A percentile compares a stretch with the other conserved stretches of the same genome.
Evolutionary conservation across 1,140 invertebrate species (phyloP).

Genomic region (Caenorhabditis inopinata): DNA sequence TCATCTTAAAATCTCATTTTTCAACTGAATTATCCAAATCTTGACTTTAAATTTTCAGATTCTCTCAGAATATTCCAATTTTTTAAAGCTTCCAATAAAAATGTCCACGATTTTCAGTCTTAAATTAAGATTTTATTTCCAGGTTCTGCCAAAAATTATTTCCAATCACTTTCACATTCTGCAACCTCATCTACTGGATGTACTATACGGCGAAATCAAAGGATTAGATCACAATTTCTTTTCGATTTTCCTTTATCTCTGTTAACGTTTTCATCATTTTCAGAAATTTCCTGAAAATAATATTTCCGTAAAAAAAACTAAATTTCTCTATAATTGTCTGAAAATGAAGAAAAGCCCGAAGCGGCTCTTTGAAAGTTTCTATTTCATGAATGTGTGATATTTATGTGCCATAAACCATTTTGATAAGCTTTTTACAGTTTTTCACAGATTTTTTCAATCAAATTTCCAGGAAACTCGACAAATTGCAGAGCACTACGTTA

Average conservation of each 20-base stretch:
- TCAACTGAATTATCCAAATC: background rate
- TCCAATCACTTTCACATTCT: constrained; percentile 60
- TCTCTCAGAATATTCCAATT: too few relatives aligned
- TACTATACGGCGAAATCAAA: constrained; percentile 59
- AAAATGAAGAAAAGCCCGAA: too few relatives aligned
- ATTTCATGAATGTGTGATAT: background rate
- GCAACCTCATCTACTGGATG: constrained; percentile 65
- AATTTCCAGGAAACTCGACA: background rate
- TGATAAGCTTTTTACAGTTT: too few relatives aligned
- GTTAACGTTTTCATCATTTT: background rate
- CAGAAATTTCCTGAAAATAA: too few relatives aligned
- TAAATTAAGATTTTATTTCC: constrained; percentile 9
- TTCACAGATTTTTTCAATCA: background rate
- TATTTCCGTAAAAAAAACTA: too few relatives aligned
- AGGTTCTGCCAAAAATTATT: constrained; percentile 66
- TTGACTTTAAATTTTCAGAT: too few relatives aligned
- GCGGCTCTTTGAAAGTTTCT: too few relatives aligned
- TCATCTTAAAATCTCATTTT: too few relatives aligned
- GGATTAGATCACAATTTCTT: constrained; percentile 10
- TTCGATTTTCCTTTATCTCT: background rate
- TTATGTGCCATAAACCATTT: constrained; percentile 3
- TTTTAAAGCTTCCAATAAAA: background rate
- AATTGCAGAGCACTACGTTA: too few relatives aligned
- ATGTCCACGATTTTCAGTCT: background rate
- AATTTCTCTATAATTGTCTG: too few relatives aligned